A percentile compares a stretch with the other conserved stretches of the same genome.
These are phyloP conservation scores for Anastrepha ludens DNA, from an alignment of 1,140 invertebrate genomes.

Conservation along the genomic window DNA sequence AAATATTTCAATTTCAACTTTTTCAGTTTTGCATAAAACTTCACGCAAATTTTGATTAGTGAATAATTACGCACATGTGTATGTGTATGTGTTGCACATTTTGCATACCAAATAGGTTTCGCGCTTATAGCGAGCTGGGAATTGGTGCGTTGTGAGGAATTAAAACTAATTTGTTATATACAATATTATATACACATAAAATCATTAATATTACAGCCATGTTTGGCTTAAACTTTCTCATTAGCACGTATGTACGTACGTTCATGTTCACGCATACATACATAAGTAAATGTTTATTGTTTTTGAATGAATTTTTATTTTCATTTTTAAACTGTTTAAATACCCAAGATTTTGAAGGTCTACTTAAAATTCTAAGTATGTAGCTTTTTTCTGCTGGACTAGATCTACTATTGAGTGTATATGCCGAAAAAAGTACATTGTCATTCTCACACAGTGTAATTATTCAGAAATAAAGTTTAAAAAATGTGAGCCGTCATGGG, in stretches of 20 bases:
- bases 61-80: not conserved
- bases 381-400: too few relatives aligned
- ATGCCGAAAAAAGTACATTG: too few relatives aligned
- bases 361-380: too few relatives aligned
- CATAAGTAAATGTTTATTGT: not conserved
- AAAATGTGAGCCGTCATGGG: too few relatives aligned
- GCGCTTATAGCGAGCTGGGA: not conserved
- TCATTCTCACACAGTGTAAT: too few relatives aligned
- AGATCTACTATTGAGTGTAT: too few relatives aligned
- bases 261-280: not conserved
- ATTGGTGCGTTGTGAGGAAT: constrained; percentile 23
- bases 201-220: constrained; percentile 26
- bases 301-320: not conserved
- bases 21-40: not conserved
- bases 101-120: constrained; percentile 18
- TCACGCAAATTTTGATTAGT: constrained; percentile 20
- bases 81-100: not conserved
- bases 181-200: not conserved
- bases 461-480: too few relatives aligned
- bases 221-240: constrained; percentile 33
- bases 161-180: constrained; percentile 14
- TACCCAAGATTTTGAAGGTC: too few relatives aligned
- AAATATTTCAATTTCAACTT: constrained; percentile 39
- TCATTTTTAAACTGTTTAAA: too few relatives aligned
- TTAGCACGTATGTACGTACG: not conserved